phyloP scores from a whole-genome alignment of 2,888 invertebrate species.

The Nomada ruficornis region DNA sequence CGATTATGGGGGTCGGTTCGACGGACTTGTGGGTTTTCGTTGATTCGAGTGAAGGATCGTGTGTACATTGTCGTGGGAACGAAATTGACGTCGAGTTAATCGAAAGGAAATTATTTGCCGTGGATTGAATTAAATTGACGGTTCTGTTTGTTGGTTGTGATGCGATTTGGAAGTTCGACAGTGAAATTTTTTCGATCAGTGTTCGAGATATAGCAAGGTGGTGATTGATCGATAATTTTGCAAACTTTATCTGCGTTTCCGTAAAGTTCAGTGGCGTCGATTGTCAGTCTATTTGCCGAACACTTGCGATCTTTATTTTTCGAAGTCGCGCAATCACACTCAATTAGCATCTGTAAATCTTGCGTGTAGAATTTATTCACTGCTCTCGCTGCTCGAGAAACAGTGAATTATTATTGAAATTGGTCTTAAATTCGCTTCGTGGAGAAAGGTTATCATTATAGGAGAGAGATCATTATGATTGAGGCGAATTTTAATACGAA shows the following conservation, averaged over 20 bases:
- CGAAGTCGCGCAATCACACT: neutral
- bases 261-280: neutral
- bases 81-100: neutral
- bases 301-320: constrained; percentile 1
- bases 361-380: neutral
- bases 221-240: constrained; percentile 3
- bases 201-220: too few species aligned
- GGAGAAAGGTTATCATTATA: neutral
- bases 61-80: neutral
- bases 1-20: neutral
- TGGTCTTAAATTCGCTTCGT: neutral
- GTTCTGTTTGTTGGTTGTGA: too few species aligned
- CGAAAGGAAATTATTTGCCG: too few species aligned
- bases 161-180: too few species aligned
- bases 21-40: neutral
- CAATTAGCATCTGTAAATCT: constrained; percentile 12
- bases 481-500: neutral
- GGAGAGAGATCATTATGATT: neutral
- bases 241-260: neutral
- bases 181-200: too few species aligned
- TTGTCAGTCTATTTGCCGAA: neutral
- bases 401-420: neutral
- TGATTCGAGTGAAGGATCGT: neutral
- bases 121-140: neutral
- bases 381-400: too few species aligned